These are phyloP conservation scores for Drosophila testacea DNA, from an alignment of 2,888 invertebrate species.

Conservation along the genomic window DNA sequence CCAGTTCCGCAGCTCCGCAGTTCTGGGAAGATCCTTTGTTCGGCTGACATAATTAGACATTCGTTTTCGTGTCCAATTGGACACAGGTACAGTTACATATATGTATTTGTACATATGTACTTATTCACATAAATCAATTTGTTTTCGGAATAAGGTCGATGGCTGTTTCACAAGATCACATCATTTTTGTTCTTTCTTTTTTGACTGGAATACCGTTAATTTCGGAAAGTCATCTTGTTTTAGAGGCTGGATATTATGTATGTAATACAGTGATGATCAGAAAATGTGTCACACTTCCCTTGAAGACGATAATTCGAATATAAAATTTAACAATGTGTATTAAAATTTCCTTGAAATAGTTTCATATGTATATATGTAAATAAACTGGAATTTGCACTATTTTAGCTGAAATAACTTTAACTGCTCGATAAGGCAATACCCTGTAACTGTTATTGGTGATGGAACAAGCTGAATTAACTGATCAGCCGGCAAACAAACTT, in stretches of 20 bases:
- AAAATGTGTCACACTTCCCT: slow-evolving; percentile 1
- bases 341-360: too few relatives aligned
- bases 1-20: slow-evolving; percentile 9
- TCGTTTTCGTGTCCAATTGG: slow-evolving; percentile 2
- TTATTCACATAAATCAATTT: slow-evolving; percentile 18
- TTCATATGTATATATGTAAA: too few relatives aligned
- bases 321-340: too few relatives aligned
- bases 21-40: slow-evolving; percentile 25
- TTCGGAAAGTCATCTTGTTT: slow-evolving; percentile 10
- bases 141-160: slow-evolving; percentile 17
- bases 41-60: slow-evolving; percentile 28
- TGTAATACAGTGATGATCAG: slow-evolving; percentile 18
- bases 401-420: too few relatives aligned
- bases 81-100: background rate
- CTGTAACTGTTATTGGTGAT: too few relatives aligned
- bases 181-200: background rate
- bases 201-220: slow-evolving; percentile 6
- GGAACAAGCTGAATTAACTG: too few relatives aligned
- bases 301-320: background rate
- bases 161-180: slow-evolving; percentile 9
- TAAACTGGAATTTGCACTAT: too few relatives aligned
- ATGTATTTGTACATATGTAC: background rate
- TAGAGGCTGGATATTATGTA: slow-evolving; percentile 2
- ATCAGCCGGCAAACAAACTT: too few relatives aligned
- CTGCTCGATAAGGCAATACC: too few relatives aligned